Evolutionary conservation across 2,888 invertebrate species (phyloP).

Genomic region (Caenorhabditis japonica): DNA sequence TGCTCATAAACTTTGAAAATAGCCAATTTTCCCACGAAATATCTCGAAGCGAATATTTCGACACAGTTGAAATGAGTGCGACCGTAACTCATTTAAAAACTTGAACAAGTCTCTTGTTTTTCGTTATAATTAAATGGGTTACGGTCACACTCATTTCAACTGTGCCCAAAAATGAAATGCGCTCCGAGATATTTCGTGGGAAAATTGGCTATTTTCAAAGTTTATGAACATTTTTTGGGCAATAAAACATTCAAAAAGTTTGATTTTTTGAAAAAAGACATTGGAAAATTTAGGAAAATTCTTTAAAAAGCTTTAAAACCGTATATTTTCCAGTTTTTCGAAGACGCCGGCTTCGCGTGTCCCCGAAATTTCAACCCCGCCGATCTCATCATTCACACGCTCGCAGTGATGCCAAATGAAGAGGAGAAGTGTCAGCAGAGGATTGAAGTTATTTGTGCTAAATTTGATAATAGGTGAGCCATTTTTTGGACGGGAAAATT

Average conservation of each 20-base stretch:
- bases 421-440: slow-evolving; percentile 81
- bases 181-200: no score
- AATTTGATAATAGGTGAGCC: slow-evolving; percentile 71
- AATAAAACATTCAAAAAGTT: background rate
- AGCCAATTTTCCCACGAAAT: no score
- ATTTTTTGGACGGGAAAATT: no score
- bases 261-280: background rate
- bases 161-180: no score
- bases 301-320: background rate
- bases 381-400: slow-evolving; percentile 90
- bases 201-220: no score
- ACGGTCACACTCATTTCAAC: no score
- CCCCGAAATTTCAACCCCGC: slow-evolving; percentile 93
- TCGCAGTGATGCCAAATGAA: slow-evolving; percentile 88
- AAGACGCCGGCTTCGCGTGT: slow-evolving; percentile 77
- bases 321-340: slow-evolving; percentile 60
- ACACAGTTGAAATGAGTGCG: no score
- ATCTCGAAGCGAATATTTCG: no score
- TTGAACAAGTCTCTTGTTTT: no score
- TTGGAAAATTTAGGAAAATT: background rate
- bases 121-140: no score
- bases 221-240: background rate
- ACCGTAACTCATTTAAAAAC: no score
- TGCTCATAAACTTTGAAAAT: no score
- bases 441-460: slow-evolving; percentile 75